Evolutionary conservation across 2,797 vertebrate species (phyloP).

Genomic region (Cyprinella venusta): DNA sequence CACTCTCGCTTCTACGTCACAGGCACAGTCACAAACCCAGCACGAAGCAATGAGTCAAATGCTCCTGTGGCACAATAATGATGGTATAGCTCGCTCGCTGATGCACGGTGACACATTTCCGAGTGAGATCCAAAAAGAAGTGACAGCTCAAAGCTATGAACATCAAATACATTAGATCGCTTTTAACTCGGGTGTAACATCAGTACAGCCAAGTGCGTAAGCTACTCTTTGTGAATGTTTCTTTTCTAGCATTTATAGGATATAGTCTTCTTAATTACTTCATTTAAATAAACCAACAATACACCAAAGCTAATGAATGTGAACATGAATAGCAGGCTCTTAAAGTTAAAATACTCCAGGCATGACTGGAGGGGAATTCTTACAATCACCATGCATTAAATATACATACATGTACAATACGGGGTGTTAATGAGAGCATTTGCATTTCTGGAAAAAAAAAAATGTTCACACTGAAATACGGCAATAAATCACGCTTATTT

Average conservation of each 20-base stretch:
- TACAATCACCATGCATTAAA: slow-evolving; percentile 19
- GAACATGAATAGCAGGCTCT: slow-evolving; percentile 10
- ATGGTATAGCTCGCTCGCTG: slow-evolving; percentile 25
- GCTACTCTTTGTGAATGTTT: not conserved
- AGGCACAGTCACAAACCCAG: slow-evolving; percentile 17
- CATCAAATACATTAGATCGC: not conserved
- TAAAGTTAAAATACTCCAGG: slow-evolving; percentile 12
- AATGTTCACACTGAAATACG: not conserved
- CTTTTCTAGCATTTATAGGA: not conserved
- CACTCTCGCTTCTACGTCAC: slow-evolving; percentile 15
- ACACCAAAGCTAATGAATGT: slow-evolving; percentile 16
- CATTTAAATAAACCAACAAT: slow-evolving; percentile 19
- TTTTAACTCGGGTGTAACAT: not conserved
- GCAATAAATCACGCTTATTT: not conserved
- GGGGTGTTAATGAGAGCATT: slow-evolving; percentile 17
- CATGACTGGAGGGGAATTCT: slow-evolving; percentile 28
- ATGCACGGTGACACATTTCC: slow-evolving; percentile 38
- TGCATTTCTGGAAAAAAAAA: slow-evolving; percentile 10
- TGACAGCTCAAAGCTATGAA: slow-evolving; percentile 17
- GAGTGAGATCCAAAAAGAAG: not conserved
- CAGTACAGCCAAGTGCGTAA: not conserved
- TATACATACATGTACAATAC: not conserved
- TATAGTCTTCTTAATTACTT: not conserved
- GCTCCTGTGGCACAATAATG: slow-evolving; percentile 37
- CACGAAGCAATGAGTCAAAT: slow-evolving; percentile 27